Base-by-base conservation (phyloP, 2,113 vertebrate genomes). In the Bos javanicus region DNA sequence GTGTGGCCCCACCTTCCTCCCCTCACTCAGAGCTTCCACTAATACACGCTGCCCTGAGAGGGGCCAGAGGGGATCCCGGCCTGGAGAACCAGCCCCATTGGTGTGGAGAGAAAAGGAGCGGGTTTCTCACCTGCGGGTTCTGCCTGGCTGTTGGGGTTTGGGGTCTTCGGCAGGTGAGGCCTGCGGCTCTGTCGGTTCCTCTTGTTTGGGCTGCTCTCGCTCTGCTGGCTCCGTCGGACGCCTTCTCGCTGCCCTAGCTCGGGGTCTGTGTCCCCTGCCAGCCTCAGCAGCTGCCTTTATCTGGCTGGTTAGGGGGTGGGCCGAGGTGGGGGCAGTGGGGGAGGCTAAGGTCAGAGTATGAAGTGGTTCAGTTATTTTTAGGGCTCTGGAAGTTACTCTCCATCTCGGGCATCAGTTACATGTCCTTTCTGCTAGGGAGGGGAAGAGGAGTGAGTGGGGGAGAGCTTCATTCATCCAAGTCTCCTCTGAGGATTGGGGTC, bases 291-390 rank as follows among this genome's bases (percentile, higher is more conserved):
- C 98, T 98, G 97, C 97, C 93, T 98, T 98, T 98, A 98, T 98
- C 97, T 96, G 23, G 50, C 84, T 86, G 90, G 50, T 19, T 5
- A 26, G 82, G 59, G 93, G 91, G 83, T 74, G 97, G 94, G 97
- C n/a, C 81, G 12, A 54, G 48, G 91, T 11, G 96, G 95, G 96
- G 91, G 97, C 0, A 10, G 74, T 1, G 16, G 78, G 60, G 28
- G 87, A 83, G 60, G 97, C 93, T 98, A 97, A 95, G 97, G 97
- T 97, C 67, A 83, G 98, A 97, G 86, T 33, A 96, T 98, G 98
- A 98, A 98, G 98, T 98, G 95, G 97, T 52, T 83, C 3, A 5
- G 97, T 93, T 98, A 98, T 98, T 98, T 98, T 98, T 98, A 98
- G 98, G 97, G 93, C 91, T 82, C 86, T 96, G 93, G 97, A 97